A percentile compares a stretch with the other conserved stretches of the same genome.
phyloP scores from a whole-genome alignment of 2,797 vertebrate species.

The Simalia tracyae region DNA sequence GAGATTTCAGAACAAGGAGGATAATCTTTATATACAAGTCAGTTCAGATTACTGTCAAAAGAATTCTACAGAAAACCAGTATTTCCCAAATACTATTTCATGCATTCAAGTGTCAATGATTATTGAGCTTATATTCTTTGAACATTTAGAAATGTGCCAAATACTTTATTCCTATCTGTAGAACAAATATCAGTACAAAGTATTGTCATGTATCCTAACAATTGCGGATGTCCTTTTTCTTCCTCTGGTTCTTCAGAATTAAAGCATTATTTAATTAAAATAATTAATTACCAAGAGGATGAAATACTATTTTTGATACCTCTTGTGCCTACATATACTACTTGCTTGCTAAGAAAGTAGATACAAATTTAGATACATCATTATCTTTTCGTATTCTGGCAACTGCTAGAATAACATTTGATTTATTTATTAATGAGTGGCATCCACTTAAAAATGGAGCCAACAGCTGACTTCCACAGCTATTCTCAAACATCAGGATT shows the following conservation, averaged over 20 bases:
- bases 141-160: background rate
- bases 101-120: background rate
- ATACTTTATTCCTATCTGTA: background rate
- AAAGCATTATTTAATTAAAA: background rate
- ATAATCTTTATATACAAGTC: background rate
- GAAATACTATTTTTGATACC: background rate
- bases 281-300: background rate
- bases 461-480: constrained; percentile 29
- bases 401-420: constrained; percentile 38
- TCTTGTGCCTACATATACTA: constrained; percentile 24
- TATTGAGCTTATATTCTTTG: background rate
- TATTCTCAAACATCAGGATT: constrained; percentile 52
- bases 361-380: constrained; percentile 50
- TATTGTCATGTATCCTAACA: background rate
- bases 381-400: constrained; percentile 38
- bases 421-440: constrained; percentile 47
- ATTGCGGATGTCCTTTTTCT: background rate
- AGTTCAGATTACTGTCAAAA: background rate
- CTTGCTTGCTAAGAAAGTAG: constrained; percentile 35
- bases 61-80: background rate
- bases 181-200: background rate
- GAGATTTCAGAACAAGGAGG: background rate
- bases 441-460: constrained; percentile 48
- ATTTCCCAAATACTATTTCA: background rate
- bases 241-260: background rate